Conservation (phyloP, 2,113 vertebrate species). For the Cisticola juncidis region DNA sequence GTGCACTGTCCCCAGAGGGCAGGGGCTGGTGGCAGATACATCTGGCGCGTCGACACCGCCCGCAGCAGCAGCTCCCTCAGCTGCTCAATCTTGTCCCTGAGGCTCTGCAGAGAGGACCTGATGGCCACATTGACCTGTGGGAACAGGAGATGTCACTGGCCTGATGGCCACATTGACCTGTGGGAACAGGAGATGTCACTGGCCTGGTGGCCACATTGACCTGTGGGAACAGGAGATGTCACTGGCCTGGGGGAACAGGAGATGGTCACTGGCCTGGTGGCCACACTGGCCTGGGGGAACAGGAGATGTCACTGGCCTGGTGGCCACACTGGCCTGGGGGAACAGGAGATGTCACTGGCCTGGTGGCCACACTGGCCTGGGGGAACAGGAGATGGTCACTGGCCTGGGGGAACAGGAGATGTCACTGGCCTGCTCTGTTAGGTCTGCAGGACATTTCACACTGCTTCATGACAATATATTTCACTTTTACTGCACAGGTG, state of each 20-base stretch:
- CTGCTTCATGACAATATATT: rapidly evolving
- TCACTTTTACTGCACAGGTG: neutral
- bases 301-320: neutral
- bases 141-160: neutral
- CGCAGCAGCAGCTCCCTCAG: slow-evolving; percentile 87
- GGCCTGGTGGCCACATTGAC: too few relatives aligned
- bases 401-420: neutral
- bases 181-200: too few relatives aligned
- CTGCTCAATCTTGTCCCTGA: slow-evolving; percentile 86
- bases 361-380: neutral
- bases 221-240: too few relatives aligned
- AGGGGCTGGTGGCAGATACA: slow-evolving; percentile 83
- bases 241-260: too few relatives aligned
- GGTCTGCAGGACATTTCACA: rapidly evolving
- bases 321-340: slow-evolving; percentile 79
- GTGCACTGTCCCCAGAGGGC: neutral
- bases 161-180: too few relatives aligned
- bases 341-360: neutral
- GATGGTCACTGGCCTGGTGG: too few relatives aligned
- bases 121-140: slow-evolving; percentile 87
- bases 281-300: too few relatives aligned
- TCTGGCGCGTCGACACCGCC: slow-evolving; percentile 81
- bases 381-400: neutral
- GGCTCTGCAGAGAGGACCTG: slow-evolving; percentile 85
- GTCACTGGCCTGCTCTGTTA: too few relatives aligned